Percentiles rank a stretch among this genome's conserved stretches.
Evolutionary conservation across 2,113 vertebrate species (phyloP).

Genomic region (Tragelaphus buxtoni): DNA sequence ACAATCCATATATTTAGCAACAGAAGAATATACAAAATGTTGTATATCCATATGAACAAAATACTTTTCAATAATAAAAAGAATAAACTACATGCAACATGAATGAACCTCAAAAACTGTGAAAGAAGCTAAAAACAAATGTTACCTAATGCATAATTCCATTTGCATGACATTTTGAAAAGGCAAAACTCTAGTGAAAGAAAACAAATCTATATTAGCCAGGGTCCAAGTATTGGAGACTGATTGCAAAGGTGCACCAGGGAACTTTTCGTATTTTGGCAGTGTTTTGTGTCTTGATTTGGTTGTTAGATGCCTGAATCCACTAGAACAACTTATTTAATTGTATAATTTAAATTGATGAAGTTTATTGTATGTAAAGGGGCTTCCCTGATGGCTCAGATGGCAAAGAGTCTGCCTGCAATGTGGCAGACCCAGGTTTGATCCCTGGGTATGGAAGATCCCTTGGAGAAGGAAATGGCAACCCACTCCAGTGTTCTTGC

Average conservation of each 20-base stretch:
- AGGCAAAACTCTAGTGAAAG: background rate
- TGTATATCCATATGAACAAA: background rate
- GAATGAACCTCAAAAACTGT: background rate
- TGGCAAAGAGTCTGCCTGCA: background rate
- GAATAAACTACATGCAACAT: background rate
- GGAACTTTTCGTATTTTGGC: background rate
- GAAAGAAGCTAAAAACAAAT: background rate
- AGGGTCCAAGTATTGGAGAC: background rate
- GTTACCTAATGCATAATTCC: background rate
- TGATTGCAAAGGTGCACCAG: background rate
- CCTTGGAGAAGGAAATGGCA: background rate
- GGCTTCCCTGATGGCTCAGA: background rate
- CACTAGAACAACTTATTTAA: background rate
- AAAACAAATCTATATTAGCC: background rate
- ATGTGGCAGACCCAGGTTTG: rapidly evolving
- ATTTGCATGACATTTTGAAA: background rate
- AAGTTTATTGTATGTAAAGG: background rate
- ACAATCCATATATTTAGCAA: background rate
- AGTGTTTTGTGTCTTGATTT: background rate
- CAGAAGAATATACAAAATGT: background rate
- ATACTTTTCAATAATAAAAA: background rate
- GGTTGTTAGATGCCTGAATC: background rate
- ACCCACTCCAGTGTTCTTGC: background rate
- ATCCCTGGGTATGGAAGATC: background rate
- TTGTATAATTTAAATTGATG: background rate